Evolutionary conservation across 1,140 invertebrate species (phyloP), one percentile per base, ranked within the genome.

Genomic region (Drosophila nasuta): DNA sequence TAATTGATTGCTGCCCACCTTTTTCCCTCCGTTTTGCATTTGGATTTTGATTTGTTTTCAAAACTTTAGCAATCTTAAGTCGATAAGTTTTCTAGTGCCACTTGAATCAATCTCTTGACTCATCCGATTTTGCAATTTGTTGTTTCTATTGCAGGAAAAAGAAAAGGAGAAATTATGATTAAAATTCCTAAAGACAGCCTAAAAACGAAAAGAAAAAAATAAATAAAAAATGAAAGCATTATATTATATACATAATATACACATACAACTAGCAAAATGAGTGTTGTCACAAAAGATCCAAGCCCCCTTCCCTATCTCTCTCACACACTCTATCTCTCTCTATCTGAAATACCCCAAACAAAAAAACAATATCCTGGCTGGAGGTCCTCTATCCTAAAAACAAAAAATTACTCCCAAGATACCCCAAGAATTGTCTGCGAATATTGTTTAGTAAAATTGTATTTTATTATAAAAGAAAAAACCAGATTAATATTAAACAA

Each of bases 131-230:
- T 73, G 77, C 80, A 66, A 77, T 90, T 79, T 83, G 69, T 85
- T 85, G 66, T 85, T 85, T 90, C 78, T 82, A 85, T 91, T 91
- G 74, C 90, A 91, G 90, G 90, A 91, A 91, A 91, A 91, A 91
- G 90, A 91, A 91, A 88, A 91, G 90, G 83, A 91, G 86, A 91
- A 91, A 86, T 91, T 91, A 91, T 91, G 91, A 91, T 91, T 91
- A 91, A 91, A 91, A 91, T 86, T 89, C 86, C 81, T 82, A 91
- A 81, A 70, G 59, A 79, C 68, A 82, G 52, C 64, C 64, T 72
- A 80, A 88, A 77, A 77, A 43, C 68, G 10, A 54, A 64, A 69
- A 43, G 71, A n/a, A 38, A 75, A 49, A 65, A 66, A 80, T 59
- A 64, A 28, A 73, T 59, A 59, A 60, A 33, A 67, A 76, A 64